Percentiles rank a stretch among this genome's conserved stretches.
Evolutionary conservation across 1,140 invertebrate species (phyloP).

Genomic region (Lordiphosa stackelbergi): DNA sequence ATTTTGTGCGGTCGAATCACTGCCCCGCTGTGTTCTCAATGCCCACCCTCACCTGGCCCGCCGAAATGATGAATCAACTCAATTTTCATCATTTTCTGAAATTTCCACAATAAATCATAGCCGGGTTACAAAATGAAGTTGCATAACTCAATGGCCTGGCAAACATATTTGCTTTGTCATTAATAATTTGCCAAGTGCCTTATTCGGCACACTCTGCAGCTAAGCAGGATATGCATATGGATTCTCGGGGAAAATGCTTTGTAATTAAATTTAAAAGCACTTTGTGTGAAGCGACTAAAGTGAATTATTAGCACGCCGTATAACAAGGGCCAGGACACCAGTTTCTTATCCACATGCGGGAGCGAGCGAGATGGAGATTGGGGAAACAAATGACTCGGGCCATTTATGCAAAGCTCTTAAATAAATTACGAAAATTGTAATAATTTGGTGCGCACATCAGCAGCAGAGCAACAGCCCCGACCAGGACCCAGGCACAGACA

Average conservation of each 20-base stretch:
- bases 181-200: slow-evolving; percentile 44
- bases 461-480: slow-evolving; percentile 4
- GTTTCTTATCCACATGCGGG: slow-evolving; percentile 20
- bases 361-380: slow-evolving; percentile 1
- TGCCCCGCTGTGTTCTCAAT: slow-evolving; percentile 1
- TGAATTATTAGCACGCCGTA: slow-evolving; percentile 50
- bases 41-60: not conserved
- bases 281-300: slow-evolving; percentile 38
- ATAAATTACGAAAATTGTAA: slow-evolving; percentile 71
- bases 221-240: slow-evolving; percentile 22
- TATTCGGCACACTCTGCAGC: slow-evolving; percentile 5
- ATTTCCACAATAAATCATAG: slow-evolving; percentile 33
- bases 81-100: slow-evolving; percentile 21
- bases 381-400: slow-evolving; percentile 46
- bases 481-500: slow-evolving; percentile 13
- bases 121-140: slow-evolving; percentile 33
- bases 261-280: slow-evolving; percentile 65
- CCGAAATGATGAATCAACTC: slow-evolving; percentile 50
- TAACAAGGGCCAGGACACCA: slow-evolving; percentile 35
- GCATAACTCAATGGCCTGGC: slow-evolving; percentile 44
- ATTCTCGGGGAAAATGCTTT: slow-evolving; percentile 28
- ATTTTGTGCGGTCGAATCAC: slow-evolving; percentile 23
- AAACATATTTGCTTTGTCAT: slow-evolving; percentile 56
- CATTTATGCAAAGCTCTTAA: slow-evolving; percentile 66
- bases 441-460: slow-evolving; percentile 51